Percentiles rank a stretch among this genome's conserved stretches.
Evolutionary conservation across 1,140 invertebrate genomes (phyloP).

Genomic region (Drosophila nasuta): DNA sequence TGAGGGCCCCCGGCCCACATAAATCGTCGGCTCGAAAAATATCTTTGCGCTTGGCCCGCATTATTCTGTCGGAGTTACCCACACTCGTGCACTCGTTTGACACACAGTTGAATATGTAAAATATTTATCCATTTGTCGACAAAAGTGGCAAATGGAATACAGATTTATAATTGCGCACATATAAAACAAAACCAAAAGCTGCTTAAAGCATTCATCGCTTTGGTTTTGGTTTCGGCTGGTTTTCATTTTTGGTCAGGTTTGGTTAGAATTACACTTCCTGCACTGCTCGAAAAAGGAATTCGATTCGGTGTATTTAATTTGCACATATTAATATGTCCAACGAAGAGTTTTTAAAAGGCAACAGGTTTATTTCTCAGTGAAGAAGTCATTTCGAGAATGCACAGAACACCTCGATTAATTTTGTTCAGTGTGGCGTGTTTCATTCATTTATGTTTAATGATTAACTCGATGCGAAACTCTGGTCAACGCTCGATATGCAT

Average conservation of each 20-base stretch:
- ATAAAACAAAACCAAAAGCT: conserved; percentile 38
- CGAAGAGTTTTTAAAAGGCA: not conserved
- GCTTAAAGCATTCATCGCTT: conserved; percentile 34
- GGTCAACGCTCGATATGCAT: conserved; percentile 46
- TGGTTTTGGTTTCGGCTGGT: conserved; percentile 1
- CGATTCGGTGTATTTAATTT: not conserved
- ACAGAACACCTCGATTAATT: not conserved
- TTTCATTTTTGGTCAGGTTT: conserved; percentile 4
- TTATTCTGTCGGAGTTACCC: no score
- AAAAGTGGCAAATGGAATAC: conserved; percentile 48
- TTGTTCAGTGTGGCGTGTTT: not conserved
- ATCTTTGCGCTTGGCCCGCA: conserved; percentile 17
- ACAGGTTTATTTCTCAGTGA: conserved; percentile 11
- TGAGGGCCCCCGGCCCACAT: conserved; percentile 54
- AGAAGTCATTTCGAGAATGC: no score
- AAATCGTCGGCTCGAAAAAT: conserved; percentile 35
- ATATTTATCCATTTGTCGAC: conserved; percentile 24
- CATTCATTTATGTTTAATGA: conserved; percentile 41
- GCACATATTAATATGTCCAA: not conserved
- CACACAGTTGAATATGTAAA: conserved; percentile 11
- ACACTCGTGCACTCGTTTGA: conserved; percentile 8
- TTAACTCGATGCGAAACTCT: conserved; percentile 27
- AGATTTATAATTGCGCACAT: conserved; percentile 62
- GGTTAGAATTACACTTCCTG: conserved; percentile 35
- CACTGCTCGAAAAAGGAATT: conserved; percentile 23